Conservation (phyloP, 1,140 invertebrate species). For the Ganaspis sp. region DNA sequence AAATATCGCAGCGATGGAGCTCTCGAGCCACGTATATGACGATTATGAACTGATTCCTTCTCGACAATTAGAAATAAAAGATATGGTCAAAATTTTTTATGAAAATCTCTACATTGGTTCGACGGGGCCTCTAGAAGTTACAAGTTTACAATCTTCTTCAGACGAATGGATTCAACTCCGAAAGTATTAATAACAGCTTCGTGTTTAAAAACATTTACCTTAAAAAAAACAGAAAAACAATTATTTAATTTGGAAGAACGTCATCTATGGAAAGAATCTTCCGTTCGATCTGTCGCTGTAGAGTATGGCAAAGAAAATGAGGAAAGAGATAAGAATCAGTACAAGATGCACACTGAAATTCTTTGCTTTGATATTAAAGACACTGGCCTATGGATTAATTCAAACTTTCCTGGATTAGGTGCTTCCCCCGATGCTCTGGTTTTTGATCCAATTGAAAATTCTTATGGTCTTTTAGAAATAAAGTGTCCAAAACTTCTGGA, state of each 20-base stretch:
- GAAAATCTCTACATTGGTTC: not conserved
- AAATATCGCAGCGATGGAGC: too few species aligned
- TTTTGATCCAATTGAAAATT: conserved; percentile 31
- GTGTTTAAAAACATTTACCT: conserved; percentile 22
- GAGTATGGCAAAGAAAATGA: conserved; percentile 35
- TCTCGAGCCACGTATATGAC: not conserved
- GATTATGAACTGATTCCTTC: not conserved
- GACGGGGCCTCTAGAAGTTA: not conserved
- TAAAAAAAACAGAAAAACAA: conserved; percentile 5
- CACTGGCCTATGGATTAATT: conserved; percentile 41
- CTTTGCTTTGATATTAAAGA: conserved; percentile 21
- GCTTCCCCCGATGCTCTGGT: conserved; percentile 41
- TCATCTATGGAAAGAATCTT: conserved; percentile 31
- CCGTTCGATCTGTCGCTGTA: conserved; percentile 18
- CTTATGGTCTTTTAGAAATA: conserved; percentile 39
- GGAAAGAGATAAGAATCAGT: conserved; percentile 9
- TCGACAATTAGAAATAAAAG: not conserved
- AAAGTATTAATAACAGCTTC: conserved; percentile 40
- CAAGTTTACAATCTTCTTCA: not conserved
- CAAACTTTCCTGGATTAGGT: conserved; percentile 39
- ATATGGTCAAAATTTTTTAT: not conserved
- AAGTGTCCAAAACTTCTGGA: conserved; percentile 48
- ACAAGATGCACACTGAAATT: conserved; percentile 16
- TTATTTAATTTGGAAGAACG: conserved; percentile 27
- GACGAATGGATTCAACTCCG: conserved; percentile 22